Conservation (phyloP, 1,140 invertebrate species). For the Acromyrmex echinatior region DNA sequence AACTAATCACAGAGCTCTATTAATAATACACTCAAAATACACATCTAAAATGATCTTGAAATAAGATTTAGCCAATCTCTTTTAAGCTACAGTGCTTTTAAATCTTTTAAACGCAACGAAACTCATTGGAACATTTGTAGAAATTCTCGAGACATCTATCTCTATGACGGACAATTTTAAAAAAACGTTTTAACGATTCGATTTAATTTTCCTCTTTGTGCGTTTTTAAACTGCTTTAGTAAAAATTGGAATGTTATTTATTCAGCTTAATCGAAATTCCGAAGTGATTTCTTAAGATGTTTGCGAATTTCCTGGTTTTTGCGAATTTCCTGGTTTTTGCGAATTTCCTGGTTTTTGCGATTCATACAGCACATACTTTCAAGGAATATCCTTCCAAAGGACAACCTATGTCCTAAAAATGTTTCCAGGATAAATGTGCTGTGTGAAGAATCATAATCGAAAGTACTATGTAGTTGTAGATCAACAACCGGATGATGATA, state of each 20-base stretch:
- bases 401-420: too few species aligned
- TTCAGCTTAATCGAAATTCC: background rate
- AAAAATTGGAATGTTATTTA: background rate
- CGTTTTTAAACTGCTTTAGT: background rate
- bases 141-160: background rate
- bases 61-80: too few species aligned
- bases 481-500: slow-evolving; percentile 46
- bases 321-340: background rate
- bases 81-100: background rate
- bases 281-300: slow-evolving; percentile 21
- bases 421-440: too few species aligned
- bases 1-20: too few species aligned
- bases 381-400: too few species aligned
- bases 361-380: background rate
- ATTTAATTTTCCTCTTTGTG: background rate
- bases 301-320: slow-evolving; percentile 50
- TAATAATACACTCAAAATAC: too few species aligned
- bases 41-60: too few species aligned
- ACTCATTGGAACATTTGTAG: background rate
- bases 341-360: background rate
- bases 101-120: background rate
- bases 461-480: background rate
- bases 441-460: background rate
- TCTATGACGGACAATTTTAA: background rate
- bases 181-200: background rate